A percentile compares a stretch with the other conserved stretches of the same genome.
Conservation (phyloP, 2,888 invertebrate species). For the Aleiodes leptofemur region DNA sequence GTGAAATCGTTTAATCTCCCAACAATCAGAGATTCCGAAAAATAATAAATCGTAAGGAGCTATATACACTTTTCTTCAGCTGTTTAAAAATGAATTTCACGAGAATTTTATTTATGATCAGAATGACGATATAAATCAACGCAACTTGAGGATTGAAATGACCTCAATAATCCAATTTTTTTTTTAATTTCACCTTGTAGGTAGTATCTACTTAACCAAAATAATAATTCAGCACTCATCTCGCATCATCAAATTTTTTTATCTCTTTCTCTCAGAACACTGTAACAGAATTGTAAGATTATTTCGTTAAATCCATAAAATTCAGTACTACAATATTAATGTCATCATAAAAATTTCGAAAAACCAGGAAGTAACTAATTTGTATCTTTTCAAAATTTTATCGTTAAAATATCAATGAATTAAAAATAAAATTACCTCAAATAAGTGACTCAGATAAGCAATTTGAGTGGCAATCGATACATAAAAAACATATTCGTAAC, state of each 20-base stretch:
- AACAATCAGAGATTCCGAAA: conserved; percentile 16
- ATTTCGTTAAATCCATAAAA: too few relatives aligned
- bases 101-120: conserved; percentile 15
- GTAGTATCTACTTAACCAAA: too few relatives aligned
- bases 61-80: conserved; percentile 3
- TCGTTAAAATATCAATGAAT: conserved; percentile 8
- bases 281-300: too few relatives aligned
- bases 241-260: too few relatives aligned
- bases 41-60: conserved; percentile 4
- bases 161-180: conserved; percentile 7
- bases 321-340: not conserved
- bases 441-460: not conserved
- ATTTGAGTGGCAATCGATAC: conserved; percentile 18
- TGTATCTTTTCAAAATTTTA: not conserved
- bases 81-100: not conserved
- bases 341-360: not conserved
- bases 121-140: conserved; percentile 24
- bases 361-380: not conserved
- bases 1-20: conserved; percentile 15
- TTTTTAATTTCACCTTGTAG: not conserved
- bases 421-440: not conserved
- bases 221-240: too few relatives aligned
- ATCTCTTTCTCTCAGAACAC: too few relatives aligned
- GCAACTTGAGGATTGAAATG: conserved; percentile 1
- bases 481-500: not conserved